Conservation (phyloP, 2,888 invertebrate species). For the Chymomyza amoena region DNA sequence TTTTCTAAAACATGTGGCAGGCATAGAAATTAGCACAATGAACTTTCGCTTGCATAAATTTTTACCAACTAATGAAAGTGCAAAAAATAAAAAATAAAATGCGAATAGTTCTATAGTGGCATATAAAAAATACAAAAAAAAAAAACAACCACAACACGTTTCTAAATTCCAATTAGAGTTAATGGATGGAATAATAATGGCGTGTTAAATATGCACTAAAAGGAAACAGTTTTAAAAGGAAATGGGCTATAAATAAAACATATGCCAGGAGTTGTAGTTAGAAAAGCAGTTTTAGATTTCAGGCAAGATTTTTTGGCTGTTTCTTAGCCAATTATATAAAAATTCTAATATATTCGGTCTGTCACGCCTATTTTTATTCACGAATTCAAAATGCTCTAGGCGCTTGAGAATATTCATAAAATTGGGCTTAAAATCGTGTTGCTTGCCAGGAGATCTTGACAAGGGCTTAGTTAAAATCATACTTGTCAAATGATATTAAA, state of each 20-base stretch:
- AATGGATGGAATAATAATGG: not conserved
- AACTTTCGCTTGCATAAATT: conserved; percentile 47
- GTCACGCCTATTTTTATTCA: too few species aligned
- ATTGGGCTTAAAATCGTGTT: too few species aligned
- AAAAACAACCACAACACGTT: not conserved
- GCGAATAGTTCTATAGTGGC: not conserved
- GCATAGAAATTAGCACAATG: conserved; percentile 61
- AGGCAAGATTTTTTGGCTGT: too few species aligned
- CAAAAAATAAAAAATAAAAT: conserved; percentile 37
- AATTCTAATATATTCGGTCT: too few species aligned
- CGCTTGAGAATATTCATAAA: too few species aligned
- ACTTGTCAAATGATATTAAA: too few species aligned
- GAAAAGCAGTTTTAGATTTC: too few species aligned
- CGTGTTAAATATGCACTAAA: not conserved
- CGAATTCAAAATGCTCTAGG: too few species aligned
- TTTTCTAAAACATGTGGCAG: not conserved
- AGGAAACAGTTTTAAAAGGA: not conserved
- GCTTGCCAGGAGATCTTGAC: too few species aligned
- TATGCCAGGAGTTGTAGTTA: too few species aligned
- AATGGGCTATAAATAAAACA: not conserved
- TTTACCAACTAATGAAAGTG: conserved; percentile 34
- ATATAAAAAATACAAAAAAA: not conserved
- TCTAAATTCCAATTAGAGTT: not conserved
- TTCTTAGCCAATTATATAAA: too few species aligned
- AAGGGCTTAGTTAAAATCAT: too few species aligned